phyloP scores from a whole-genome alignment of 2,797 vertebrate species.

The Uromys caudimaculatus region DNA sequence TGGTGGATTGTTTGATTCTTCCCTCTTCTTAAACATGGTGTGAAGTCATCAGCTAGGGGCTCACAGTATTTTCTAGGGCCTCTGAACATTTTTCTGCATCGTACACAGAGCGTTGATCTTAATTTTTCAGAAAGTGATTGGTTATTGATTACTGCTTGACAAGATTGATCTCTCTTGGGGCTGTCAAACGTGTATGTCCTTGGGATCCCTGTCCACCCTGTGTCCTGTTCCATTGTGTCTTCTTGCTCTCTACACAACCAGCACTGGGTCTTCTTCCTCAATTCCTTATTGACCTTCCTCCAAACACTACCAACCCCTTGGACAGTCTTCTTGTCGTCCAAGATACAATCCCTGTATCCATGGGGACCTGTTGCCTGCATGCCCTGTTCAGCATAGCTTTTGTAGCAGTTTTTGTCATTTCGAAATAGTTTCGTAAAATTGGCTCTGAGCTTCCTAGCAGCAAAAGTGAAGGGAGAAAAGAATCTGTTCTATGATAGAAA shows the following conservation, averaged over 20 bases:
- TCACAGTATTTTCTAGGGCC: neutral
- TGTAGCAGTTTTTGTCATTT: neutral
- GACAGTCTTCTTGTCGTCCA: neutral
- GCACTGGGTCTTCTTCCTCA: neutral
- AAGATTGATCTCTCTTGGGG: neutral
- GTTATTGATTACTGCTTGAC: neutral
- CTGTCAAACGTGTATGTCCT: neutral
- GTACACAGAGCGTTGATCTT: neutral
- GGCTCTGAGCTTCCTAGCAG: neutral
- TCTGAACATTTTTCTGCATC: neutral
- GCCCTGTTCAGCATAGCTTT: neutral
- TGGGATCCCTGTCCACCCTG: neutral
- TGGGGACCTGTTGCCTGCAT: neutral
- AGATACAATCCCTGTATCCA: neutral
- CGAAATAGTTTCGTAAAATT: neutral
- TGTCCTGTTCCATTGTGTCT: neutral
- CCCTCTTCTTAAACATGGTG: neutral
- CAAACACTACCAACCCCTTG: neutral
- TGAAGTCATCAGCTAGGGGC: too few relatives aligned
- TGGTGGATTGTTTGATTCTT: neutral
- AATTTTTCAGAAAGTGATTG: neutral
- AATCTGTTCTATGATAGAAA: neutral
- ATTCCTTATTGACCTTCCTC: neutral
- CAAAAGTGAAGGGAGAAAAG: neutral
- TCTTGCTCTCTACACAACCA: too few relatives aligned